A percentile compares a stretch with the other conserved stretches of the same genome.
Conservation (phyloP, 2,113 vertebrate genomes). For the Montifringilla adamsi region DNA sequence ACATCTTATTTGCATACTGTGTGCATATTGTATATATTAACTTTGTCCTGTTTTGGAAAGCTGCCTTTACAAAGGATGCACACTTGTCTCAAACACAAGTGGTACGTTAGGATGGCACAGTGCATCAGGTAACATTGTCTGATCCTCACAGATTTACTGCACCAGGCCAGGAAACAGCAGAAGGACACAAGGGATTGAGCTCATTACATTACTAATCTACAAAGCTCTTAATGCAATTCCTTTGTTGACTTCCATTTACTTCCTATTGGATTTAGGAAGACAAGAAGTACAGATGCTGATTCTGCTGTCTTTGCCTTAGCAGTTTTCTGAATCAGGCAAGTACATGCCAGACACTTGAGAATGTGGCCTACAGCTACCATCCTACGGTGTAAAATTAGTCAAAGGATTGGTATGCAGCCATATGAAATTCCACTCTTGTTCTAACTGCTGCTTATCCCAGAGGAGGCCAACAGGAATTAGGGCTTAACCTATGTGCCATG, state of each 20-base stretch:
- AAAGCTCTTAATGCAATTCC: not conserved
- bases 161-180: not conserved
- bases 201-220: not conserved
- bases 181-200: not conserved
- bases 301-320: not conserved
- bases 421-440: not conserved
- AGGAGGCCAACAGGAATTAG: not conserved
- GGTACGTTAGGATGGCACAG: not conserved
- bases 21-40: not conserved
- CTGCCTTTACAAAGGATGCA: not conserved
- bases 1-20: not conserved
- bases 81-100: rapidly evolving
- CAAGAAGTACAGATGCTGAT: not conserved
- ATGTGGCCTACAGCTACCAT: not conserved
- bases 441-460: not conserved
- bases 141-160: not conserved
- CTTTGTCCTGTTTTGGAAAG: not conserved
- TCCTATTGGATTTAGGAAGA: not conserved
- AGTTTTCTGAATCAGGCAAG: not conserved
- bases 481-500: not conserved
- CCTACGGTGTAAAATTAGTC: not conserved
- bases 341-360: not conserved
- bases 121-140: not conserved
- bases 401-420: not conserved
- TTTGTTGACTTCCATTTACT: not conserved